Base-by-base conservation (phyloP, 2,888 invertebrate genomes). In the Lagria hirta region DNA sequence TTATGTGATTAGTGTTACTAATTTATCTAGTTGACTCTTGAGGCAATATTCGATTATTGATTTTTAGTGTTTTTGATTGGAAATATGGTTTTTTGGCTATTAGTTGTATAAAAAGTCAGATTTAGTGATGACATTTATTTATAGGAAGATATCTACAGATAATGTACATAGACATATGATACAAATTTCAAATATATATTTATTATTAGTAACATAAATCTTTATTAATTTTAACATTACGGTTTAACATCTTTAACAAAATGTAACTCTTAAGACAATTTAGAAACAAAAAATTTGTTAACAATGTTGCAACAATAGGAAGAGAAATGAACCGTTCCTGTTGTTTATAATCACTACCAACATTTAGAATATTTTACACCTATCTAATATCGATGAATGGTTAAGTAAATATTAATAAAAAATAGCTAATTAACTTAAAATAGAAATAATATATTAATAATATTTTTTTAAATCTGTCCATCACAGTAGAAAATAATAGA, bases 111-210 rank as follows among this genome's bases (percentile, higher is more conserved):
- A 18, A 18, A 18, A 18, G 20, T 18, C 20, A n/a, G 20, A 37
- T 37, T n/a, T 29, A 38, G 38, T 29, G 27, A 27, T 43, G 52
- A 57, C 55, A 58, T 54, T 57, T 57, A 56, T 58, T 58, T 49
- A 44, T 21, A 52, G 42, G 50, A 48, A 51, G 44, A 48, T 58
- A 57, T 58, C 56, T 57, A 58, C 58, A 58, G 48, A 53, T 49
- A 58, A 58, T 58, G 55, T 58, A 58, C 58, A 58, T 48, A 52
- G 52, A 51, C 44, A 51, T 58, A 58, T 58, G 57, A 58, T 58
- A 57, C 56, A 57, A 52, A 45, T 45, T 48, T 54, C 49, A 54
- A 52, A 52, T 53, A 54, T 48, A 46, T 52, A 49, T 54, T 54
- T 53, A 54, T 52, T 54, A 57, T 52, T 53, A 54, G 43, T 48